A percentile compares a stretch with the other conserved stretches of the same genome.
Evolutionary conservation across 2,888 invertebrate genomes (phyloP).

Genomic region (Digitonthophagus gazella): DNA sequence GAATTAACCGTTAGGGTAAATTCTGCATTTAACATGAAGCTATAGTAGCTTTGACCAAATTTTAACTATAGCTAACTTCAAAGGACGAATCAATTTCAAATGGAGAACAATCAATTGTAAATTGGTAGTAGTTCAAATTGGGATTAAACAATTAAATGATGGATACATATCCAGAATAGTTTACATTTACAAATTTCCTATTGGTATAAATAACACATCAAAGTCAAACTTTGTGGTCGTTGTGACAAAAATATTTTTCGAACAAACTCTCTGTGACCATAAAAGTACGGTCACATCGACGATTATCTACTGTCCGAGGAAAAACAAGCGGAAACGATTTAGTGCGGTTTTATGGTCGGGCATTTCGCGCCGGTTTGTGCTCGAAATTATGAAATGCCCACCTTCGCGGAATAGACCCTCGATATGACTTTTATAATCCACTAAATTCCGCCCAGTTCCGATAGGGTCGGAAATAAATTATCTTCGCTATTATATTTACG

Average conservation of each 20-base stretch:
- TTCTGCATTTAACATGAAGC: neutral
- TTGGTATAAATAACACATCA: too few relatives aligned
- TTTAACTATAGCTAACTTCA: too few relatives aligned
- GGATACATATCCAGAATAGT: too few relatives aligned
- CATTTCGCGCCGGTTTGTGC: constrained; percentile 23
- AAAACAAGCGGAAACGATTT: neutral
- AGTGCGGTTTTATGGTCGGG: constrained; percentile 23
- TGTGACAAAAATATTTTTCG: neutral
- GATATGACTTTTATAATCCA: constrained; percentile 15
- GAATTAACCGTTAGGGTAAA: neutral
- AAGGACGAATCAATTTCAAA: too few relatives aligned
- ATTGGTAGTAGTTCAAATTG: too few relatives aligned
- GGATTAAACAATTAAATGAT: too few relatives aligned
- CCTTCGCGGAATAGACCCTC: neutral
- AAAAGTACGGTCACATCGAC: constrained; percentile 9
- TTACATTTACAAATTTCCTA: too few relatives aligned
- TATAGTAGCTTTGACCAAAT: neutral
- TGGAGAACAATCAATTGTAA: too few relatives aligned
- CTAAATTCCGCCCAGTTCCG: constrained; percentile 5
- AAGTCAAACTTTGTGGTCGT: neutral
- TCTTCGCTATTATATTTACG: neutral
- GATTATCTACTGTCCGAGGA: constrained; percentile 3
- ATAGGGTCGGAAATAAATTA: neutral
- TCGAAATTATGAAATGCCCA: constrained; percentile 25
- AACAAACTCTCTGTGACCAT: neutral